Conservation (phyloP, 2,797 vertebrate genomes). For the Apogon hyalosoma region DNA sequence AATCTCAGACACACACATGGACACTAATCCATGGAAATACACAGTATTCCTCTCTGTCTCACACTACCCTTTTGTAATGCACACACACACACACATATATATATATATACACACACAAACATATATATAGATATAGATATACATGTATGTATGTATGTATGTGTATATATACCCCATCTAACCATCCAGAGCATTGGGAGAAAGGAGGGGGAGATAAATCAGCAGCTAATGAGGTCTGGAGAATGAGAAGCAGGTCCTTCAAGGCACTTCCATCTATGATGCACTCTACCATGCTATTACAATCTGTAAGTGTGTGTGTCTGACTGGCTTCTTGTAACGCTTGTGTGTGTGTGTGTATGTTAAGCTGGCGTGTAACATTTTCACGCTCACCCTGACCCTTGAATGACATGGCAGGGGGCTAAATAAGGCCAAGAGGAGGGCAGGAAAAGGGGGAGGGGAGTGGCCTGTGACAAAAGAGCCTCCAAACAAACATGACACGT, state of each 20-base stretch:
- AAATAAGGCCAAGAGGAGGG: conserved; percentile 80
- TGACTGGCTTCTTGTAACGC: conserved; percentile 37
- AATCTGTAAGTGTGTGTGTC: conserved; percentile 55
- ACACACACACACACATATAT: conserved; percentile 10
- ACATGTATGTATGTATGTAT: too few relatives aligned
- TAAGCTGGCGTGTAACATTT: conserved; percentile 25
- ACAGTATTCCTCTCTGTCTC: conserved; percentile 48
- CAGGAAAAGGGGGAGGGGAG: conserved; percentile 62
- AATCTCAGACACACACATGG: conserved; percentile 31
- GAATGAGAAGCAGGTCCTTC: conserved; percentile 91
- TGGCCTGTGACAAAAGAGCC: conserved; percentile 71
- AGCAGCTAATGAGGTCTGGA: conserved; percentile 92
- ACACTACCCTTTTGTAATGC: conserved; percentile 25
- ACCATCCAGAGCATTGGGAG: conserved; percentile 69
- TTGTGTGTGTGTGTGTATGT: conserved; percentile 54
- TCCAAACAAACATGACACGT: conserved; percentile 81
- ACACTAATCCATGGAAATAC: conserved; percentile 61
- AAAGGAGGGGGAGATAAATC: conserved; percentile 84
- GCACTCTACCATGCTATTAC: conserved; percentile 80
- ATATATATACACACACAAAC: too few relatives aligned
- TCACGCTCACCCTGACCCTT: conserved; percentile 87
- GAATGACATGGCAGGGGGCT: conserved; percentile 77
- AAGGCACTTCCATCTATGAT: conserved; percentile 83
- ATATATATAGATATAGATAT: too few relatives aligned
- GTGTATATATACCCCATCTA: conserved; percentile 34